Percentiles rank a stretch among this genome's conserved stretches.
These are phyloP conservation scores for Morus bassanus DNA, from an alignment of 2,797 vertebrate genomes.

Conservation along the genomic window DNA sequence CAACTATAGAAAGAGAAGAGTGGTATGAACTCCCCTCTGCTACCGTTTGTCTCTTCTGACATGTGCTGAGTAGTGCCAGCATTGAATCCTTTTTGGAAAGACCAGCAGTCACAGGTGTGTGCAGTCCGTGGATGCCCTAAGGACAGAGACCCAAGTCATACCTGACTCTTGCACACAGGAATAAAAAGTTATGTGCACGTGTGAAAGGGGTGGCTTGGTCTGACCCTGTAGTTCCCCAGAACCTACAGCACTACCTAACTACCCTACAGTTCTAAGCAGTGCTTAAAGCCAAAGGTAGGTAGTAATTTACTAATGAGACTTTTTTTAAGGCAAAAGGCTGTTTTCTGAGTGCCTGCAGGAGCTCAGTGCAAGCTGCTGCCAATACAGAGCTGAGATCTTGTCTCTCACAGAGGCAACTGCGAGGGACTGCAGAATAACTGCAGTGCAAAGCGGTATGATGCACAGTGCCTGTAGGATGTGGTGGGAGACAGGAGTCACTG, in stretches of 20 bases:
- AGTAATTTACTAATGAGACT: background rate
- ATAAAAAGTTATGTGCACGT: rapidly evolving
- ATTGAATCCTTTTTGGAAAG: background rate
- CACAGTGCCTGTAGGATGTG: background rate
- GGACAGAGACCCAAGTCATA: background rate
- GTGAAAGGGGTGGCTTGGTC: background rate
- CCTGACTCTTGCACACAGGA: background rate
- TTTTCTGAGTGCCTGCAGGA: background rate
- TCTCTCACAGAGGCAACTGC: background rate
- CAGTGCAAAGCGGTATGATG: rapidly evolving
- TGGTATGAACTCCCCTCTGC: background rate
- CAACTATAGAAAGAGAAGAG: background rate
- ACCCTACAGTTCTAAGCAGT: background rate
- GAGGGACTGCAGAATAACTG: background rate
- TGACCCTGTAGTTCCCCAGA: background rate
- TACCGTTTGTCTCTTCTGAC: background rate
- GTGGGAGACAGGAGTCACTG: background rate
- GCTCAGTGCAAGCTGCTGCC: background rate
- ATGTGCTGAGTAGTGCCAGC: background rate
- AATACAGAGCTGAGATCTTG: background rate
- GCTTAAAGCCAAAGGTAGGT: background rate
- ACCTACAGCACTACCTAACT: background rate
- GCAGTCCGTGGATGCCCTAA: background rate
- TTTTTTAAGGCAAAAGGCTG: background rate
- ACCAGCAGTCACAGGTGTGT: background rate